Conservation (phyloP, 2,113 vertebrate genomes). For the Monopterus albus region DNA sequence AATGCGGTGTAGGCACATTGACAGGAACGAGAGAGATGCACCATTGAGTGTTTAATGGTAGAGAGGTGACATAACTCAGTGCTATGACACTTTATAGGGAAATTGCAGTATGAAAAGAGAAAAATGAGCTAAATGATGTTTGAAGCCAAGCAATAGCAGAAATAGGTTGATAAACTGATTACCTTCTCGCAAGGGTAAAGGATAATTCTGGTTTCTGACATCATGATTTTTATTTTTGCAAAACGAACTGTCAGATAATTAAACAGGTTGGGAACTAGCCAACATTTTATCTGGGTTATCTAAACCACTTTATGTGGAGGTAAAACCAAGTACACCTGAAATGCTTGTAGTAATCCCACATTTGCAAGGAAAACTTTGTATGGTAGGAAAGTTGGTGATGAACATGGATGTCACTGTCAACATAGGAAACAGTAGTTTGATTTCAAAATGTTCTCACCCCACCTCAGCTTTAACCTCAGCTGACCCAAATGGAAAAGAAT, state of each 20-base stretch:
- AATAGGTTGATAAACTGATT: background rate
- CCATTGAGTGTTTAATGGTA: constrained; percentile 29
- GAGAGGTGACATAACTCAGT: constrained; percentile 3
- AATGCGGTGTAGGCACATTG: constrained; percentile 9
- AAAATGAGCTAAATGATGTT: background rate
- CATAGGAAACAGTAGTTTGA: too few species aligned
- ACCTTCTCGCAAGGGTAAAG: background rate
- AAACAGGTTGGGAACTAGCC: background rate
- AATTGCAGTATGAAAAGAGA: background rate
- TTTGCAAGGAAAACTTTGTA: too few species aligned
- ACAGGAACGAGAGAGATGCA: constrained; percentile 1
- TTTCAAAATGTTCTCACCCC: too few species aligned
- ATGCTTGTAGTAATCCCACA: too few species aligned
- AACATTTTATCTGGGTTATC: too few species aligned
- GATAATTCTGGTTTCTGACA: background rate
- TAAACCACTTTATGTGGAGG: too few species aligned
- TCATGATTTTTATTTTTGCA: background rate
- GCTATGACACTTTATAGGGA: constrained; percentile 2
- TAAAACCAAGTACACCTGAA: too few species aligned
- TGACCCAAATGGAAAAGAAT: too few species aligned
- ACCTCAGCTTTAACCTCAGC: too few species aligned
- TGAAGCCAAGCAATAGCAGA: background rate
- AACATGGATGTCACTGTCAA: too few species aligned
- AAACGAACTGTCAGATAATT: background rate
- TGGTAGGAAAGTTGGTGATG: too few species aligned